Percentiles rank a stretch among this genome's conserved stretches.
These are phyloP conservation scores for Rhinolophus sinicus DNA, from an alignment of 2,113 vertebrate genomes.

Conservation along the genomic window DNA sequence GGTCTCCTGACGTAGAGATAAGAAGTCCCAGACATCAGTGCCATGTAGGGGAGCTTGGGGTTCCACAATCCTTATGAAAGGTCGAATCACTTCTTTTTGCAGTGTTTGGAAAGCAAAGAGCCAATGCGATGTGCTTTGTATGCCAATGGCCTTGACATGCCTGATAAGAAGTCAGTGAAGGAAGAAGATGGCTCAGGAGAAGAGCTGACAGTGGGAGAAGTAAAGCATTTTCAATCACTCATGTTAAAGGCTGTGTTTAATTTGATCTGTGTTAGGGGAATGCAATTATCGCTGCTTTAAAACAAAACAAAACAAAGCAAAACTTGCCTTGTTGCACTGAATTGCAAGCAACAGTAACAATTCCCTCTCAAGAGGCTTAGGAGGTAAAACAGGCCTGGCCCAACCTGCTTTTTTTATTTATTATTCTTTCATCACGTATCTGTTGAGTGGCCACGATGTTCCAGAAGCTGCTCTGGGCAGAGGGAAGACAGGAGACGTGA, in stretches of 20 bases:
- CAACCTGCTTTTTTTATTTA: neutral
- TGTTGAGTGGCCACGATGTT: neutral
- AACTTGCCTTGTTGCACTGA: neutral
- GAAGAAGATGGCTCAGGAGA: neutral
- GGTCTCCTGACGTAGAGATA: conserved; percentile 47
- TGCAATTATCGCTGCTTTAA: neutral
- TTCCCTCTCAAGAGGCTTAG: neutral
- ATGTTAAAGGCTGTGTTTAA: neutral
- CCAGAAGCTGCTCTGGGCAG: neutral
- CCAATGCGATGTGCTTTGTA: neutral
- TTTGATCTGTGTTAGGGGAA: neutral
- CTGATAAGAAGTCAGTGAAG: neutral
- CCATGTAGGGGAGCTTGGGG: neutral
- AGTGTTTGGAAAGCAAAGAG: neutral
- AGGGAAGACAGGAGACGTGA: neutral
- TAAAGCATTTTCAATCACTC: conserved; percentile 30
- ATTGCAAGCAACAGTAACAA: neutral
- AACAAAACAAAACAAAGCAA: neutral
- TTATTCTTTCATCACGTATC: neutral
- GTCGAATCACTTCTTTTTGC: conserved; percentile 23
- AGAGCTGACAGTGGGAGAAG: neutral
- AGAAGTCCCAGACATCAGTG: neutral
- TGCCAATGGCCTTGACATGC: neutral
- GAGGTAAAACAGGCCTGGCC: neutral
- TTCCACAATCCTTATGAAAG: conserved; percentile 64